These are phyloP conservation scores for Unio delphinus DNA, from an alignment of 2,888 invertebrate genomes.

Conservation along the genomic window DNA sequence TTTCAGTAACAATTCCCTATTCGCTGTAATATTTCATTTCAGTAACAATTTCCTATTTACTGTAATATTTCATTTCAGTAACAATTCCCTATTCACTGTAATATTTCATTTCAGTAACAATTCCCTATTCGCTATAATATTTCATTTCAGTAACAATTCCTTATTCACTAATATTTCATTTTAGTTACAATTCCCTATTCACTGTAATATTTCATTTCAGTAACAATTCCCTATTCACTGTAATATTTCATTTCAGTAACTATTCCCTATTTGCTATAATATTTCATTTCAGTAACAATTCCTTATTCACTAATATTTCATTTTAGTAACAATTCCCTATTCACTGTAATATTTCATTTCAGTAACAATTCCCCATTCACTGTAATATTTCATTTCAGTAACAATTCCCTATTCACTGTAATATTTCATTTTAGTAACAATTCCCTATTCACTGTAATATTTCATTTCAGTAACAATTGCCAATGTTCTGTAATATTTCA, in stretches of 20 bases:
- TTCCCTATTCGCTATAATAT: conserved; percentile 85
- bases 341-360: conserved; percentile 79
- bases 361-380: conserved; percentile 90
- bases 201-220: conserved; percentile 79
- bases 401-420: conserved; percentile 89
- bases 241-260: conserved; percentile 77
- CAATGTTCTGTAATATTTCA: conserved; percentile 21
- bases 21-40: conserved; percentile 79
- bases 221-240: conserved; percentile 88
- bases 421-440: conserved; percentile 77
- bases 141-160: conserved; percentile 80
- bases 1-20: conserved; percentile 84
- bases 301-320: conserved; percentile 80
- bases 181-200: conserved; percentile 86
- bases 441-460: conserved; percentile 85
- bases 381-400: conserved; percentile 77
- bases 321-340: conserved; percentile 84
- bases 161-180: conserved; percentile 79
- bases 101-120: conserved; percentile 77
- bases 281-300: conserved; percentile 78
- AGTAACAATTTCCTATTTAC: conserved; percentile 90
- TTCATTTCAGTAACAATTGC: conserved; percentile 80
- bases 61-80: conserved; percentile 77
- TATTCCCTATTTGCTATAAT: conserved; percentile 88
- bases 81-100: conserved; percentile 89